Percentiles rank a stretch among this genome's conserved stretches.
phyloP scores from a whole-genome alignment of 2,888 invertebrate genomes.

The Lumbricus terrestris region DNA sequence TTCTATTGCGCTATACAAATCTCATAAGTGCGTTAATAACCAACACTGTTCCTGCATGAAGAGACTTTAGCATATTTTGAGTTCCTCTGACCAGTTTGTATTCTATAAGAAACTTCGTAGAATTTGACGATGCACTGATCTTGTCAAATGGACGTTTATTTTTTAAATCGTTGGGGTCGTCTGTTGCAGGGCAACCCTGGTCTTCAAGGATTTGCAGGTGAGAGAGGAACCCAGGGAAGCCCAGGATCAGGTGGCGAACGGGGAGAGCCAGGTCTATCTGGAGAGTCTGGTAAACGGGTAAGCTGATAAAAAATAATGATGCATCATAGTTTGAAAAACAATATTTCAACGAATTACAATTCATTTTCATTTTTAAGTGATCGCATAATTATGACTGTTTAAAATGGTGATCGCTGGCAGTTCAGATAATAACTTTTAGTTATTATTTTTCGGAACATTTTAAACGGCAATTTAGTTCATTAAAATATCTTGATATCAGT shows the following conservation, averaged over 20 bases:
- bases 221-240: constrained; percentile 28
- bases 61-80: neutral
- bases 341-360: neutral
- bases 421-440: neutral
- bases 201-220: constrained; percentile 28
- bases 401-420: neutral
- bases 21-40: neutral
- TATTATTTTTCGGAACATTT: neutral
- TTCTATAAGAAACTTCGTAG: neutral
- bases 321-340: neutral
- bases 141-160: neutral
- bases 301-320: neutral
- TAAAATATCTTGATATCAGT: neutral
- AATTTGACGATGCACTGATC: neutral
- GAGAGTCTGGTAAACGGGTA: constrained; percentile 36
- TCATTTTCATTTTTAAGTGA: too few species aligned
- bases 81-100: neutral
- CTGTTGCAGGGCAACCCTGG: constrained; percentile 25
- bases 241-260: constrained; percentile 32
- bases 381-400: neutral
- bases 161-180: neutral
- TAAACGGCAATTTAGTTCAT: neutral
- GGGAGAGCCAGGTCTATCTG: constrained; percentile 35
- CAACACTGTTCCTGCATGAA: neutral
- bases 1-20: neutral